These are phyloP conservation scores for Triplophysa rosa DNA, from an alignment of 2,113 vertebrate species.

Conservation along the genomic window DNA sequence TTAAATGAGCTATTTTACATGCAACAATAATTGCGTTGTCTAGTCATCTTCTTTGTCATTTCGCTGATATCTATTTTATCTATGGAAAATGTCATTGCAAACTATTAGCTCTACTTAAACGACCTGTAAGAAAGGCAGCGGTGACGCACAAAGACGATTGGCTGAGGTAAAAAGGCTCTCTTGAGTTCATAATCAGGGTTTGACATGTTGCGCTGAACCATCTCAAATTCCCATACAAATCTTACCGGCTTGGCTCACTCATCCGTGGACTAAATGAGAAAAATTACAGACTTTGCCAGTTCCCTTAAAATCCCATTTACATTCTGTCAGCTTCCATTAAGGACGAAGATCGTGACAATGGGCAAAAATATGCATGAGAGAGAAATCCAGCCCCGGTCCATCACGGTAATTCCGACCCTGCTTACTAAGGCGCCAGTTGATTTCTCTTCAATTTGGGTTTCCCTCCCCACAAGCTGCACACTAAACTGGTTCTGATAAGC, in stretches of 20 bases:
- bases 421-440: constrained; percentile 66
- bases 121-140: neutral
- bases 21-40: neutral
- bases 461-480: constrained; percentile 46
- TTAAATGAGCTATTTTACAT: neutral
- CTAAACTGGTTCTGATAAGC: constrained; percentile 63
- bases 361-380: constrained; percentile 71
- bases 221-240: constrained; percentile 80
- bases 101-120: constrained; percentile 7
- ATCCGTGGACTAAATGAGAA: constrained; percentile 85
- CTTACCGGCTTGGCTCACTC: constrained; percentile 77
- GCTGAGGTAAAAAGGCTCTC: constrained; percentile 40
- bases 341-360: constrained; percentile 66
- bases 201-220: constrained; percentile 80
- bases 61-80: constrained; percentile 12
- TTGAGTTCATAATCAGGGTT: constrained; percentile 70
- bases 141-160: constrained; percentile 61
- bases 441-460: constrained; percentile 57
- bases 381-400: constrained; percentile 60
- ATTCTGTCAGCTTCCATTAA: constrained; percentile 87
- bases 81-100: neutral
- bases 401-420: constrained; percentile 67
- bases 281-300: constrained; percentile 82
- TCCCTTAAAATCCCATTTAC: constrained; percentile 86
- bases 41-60: constrained; percentile 21